Base-by-base conservation (phyloP, 2,113 vertebrate species). In the Hydrochoerus hydrochaeris region DNA sequence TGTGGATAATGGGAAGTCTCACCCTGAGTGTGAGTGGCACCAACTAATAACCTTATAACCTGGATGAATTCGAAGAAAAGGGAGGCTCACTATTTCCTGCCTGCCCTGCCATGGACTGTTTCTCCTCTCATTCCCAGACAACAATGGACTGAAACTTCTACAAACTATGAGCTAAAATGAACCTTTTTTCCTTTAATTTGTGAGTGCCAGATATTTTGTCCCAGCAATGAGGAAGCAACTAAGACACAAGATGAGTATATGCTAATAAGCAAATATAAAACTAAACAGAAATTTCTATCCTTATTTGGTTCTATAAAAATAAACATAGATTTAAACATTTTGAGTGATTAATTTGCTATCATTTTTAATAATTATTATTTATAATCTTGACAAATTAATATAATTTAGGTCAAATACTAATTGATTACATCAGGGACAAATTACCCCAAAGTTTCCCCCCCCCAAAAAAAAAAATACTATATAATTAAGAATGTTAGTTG, bases 371-470 rank as follows among this genome's bases (percentile, higher is more conserved):
- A 88, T 46, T 41, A 57, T 24, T 67, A 49, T 38, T 89, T 54
- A 20, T 81, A 54, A 81, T n/a, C 49, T 90, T 58, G 97, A 28
- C 86, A 94, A 95, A 92, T 69, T 44, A 82, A 67, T 35, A 46
- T 32, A 83, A 93, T 58, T 91, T 13, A 88, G 65, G 26, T 49
- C 83, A 95, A 91, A 91, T 60, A 81, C 41, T 83, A 60, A 52
- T 58, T 38, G 96, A 2, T 80, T 67, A 82, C 7, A 91, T 46
- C 16, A 83, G 32, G 35, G 38, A 85, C 85, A 91, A 90, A 58
- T 89, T 91, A 89, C 57, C 62, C 44, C 5, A 69, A 82, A 91
- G 46, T 3, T 89, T 95, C 85, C 54, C 77, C n/a, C n/a, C n/a
- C n/a, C n/a, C n/a, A n/a, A 88, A 91, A 96, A 28, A 67, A 60